These are phyloP conservation scores for Falco concolor DNA, from an alignment of 2,797 vertebrate species.

Conservation along the genomic window DNA sequence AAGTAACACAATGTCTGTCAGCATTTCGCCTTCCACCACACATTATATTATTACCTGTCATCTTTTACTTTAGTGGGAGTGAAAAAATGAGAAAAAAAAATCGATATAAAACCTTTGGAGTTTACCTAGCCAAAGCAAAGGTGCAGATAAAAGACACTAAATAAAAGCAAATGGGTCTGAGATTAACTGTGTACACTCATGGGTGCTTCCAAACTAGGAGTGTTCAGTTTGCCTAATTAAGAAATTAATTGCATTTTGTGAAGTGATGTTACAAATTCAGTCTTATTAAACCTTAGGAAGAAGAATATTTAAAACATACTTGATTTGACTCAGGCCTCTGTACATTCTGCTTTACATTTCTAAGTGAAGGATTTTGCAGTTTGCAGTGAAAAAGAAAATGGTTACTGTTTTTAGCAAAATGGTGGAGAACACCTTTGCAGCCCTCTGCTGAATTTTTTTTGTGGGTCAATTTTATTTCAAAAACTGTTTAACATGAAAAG, in stretches of 20 bases:
- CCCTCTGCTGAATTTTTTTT: not conserved
- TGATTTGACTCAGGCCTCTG: not conserved
- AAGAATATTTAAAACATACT: not conserved
- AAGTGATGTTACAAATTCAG: not conserved
- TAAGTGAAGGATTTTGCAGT: not conserved
- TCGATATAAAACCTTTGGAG: not conserved
- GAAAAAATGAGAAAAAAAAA: not conserved
- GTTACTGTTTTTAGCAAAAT: not conserved
- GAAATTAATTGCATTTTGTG: not conserved
- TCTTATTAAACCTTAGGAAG: not conserved
- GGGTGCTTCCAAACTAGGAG: not conserved
- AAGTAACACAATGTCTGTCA: constrained; percentile 72
- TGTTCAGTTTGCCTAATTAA: not conserved
- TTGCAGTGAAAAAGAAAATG: not conserved
- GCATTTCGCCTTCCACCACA: constrained; percentile 58
- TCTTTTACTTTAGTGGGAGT: constrained; percentile 42
- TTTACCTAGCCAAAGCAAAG: constrained; percentile 20
- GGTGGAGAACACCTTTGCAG: not conserved
- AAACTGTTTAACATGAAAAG: not conserved
- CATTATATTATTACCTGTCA: constrained; percentile 70
- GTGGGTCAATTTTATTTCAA: not conserved
- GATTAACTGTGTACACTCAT: not conserved
- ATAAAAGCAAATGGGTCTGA: constrained; percentile 1
- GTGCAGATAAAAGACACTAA: constrained; percentile 1
- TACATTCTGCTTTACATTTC: not conserved